These are phyloP conservation scores for Lerema accius DNA, from an alignment of 1,140 invertebrate species.

Conservation along the genomic window DNA sequence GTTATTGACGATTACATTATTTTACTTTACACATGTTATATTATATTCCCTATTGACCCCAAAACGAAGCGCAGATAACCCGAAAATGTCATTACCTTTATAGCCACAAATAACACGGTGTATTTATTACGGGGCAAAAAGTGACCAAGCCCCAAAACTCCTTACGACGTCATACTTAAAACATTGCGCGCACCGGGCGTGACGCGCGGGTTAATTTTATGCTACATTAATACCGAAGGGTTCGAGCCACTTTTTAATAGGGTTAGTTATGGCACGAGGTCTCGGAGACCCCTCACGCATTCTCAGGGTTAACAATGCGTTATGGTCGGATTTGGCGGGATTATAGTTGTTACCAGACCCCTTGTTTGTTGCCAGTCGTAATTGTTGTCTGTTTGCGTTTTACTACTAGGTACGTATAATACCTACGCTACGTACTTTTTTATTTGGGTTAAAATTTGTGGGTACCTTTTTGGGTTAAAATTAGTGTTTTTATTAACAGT, in stretches of 20 bases:
- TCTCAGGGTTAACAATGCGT: slow-evolving; percentile 67
- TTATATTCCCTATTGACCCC: neutral
- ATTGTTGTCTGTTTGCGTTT: slow-evolving; percentile 30
- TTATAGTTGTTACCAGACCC: slow-evolving; percentile 34
- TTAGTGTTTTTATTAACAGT: too few species aligned
- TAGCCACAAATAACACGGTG: slow-evolving; percentile 13
- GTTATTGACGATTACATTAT: too few species aligned
- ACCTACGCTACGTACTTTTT: too few species aligned
- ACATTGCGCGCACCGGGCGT: slow-evolving; percentile 59
- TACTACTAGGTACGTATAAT: too few species aligned
- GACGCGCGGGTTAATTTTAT: slow-evolving; percentile 78
- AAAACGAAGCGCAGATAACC: neutral
- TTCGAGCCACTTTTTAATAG: slow-evolving; percentile 74
- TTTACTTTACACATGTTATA: too few species aligned
- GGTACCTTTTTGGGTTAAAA: too few species aligned
- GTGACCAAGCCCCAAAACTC: slow-evolving; percentile 46
- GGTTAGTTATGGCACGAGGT: slow-evolving; percentile 73
- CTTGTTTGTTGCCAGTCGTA: slow-evolving; percentile 38
- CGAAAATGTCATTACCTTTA: slow-evolving; percentile 13
- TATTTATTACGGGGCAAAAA: slow-evolving; percentile 15
- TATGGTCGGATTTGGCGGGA: slow-evolving; percentile 48
- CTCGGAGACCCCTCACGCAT: slow-evolving; percentile 50
- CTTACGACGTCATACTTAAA: slow-evolving; percentile 54
- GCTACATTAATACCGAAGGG: slow-evolving; percentile 77
- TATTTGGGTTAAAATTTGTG: too few species aligned